A percentile compares a stretch with the other conserved stretches of the same genome.
Conservation (phyloP, 2,888 invertebrate species). For the Apamea sordens region DNA sequence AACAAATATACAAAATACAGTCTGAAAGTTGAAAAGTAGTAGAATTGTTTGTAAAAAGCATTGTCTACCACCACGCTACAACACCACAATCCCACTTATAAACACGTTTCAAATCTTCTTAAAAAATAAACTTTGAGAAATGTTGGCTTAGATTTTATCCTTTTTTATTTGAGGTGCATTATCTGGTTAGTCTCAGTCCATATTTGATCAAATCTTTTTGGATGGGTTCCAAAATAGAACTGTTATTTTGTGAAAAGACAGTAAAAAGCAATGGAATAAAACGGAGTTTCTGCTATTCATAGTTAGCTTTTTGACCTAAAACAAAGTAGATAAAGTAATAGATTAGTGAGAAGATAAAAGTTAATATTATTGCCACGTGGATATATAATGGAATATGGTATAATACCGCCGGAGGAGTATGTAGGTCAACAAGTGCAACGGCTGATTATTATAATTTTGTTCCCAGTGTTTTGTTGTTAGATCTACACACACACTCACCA, state of each 20-base stretch:
- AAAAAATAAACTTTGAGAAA: conserved; percentile 12
- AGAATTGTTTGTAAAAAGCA: not conserved
- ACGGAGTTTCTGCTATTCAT: conserved; percentile 2
- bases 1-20: too few relatives aligned
- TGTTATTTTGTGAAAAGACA: conserved; percentile 17
- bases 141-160: conserved; percentile 21
- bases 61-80: not conserved
- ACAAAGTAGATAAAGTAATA: not conserved
- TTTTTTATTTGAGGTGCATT: conserved; percentile 44
- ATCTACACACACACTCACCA: not conserved
- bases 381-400: not conserved
- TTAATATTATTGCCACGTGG: not conserved
- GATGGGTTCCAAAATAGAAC: conserved; percentile 52
- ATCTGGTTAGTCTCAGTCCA: conserved; percentile 37
- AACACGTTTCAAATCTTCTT: not conserved
- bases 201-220: conserved; percentile 60
- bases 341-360: not conserved
- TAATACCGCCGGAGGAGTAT: not conserved
- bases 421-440: not conserved
- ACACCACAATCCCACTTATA: not conserved
- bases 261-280: conserved; percentile 34
- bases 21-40: not conserved
- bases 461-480: not conserved
- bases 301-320: not conserved
- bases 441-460: not conserved